phyloP scores from a whole-genome alignment of 1,140 invertebrate species.

The Melanaphis sacchari region DNA sequence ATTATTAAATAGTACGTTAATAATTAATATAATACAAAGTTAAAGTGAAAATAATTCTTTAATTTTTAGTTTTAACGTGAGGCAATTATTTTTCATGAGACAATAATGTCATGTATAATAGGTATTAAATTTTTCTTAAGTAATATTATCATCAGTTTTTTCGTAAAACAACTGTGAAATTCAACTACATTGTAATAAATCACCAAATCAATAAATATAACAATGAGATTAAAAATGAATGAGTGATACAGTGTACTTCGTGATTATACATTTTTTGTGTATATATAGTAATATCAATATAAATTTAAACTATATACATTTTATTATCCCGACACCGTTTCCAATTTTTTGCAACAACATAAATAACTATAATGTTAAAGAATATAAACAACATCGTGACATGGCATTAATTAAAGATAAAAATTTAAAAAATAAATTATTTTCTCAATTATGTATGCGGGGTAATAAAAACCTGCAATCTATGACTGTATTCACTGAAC shows the following conservation, averaged over 20 bases:
- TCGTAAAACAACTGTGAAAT: neutral
- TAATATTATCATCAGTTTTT: neutral
- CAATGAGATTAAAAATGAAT: neutral
- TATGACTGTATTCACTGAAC: neutral
- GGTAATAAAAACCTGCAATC: neutral
- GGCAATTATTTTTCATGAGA: neutral
- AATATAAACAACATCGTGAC: neutral
- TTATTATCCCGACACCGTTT: neutral
- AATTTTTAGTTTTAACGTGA: neutral
- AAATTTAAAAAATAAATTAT: neutral
- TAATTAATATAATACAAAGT: neutral
- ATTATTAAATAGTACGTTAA: too few species aligned
- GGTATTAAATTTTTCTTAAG: neutral
- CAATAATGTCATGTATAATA: neutral
- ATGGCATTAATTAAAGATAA: slow-evolving; percentile 4
- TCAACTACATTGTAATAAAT: neutral
- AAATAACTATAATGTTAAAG: neutral
- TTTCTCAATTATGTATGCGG: neutral
- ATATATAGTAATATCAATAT: neutral
- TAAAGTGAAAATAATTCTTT: neutral
- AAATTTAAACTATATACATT: neutral
- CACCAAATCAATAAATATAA: neutral
- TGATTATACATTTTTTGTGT: too few species aligned
- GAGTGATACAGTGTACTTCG: neutral
- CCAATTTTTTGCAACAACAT: neutral